phyloP scores from a whole-genome alignment of 2,888 invertebrate species.

The Lathronympha strigana region DNA sequence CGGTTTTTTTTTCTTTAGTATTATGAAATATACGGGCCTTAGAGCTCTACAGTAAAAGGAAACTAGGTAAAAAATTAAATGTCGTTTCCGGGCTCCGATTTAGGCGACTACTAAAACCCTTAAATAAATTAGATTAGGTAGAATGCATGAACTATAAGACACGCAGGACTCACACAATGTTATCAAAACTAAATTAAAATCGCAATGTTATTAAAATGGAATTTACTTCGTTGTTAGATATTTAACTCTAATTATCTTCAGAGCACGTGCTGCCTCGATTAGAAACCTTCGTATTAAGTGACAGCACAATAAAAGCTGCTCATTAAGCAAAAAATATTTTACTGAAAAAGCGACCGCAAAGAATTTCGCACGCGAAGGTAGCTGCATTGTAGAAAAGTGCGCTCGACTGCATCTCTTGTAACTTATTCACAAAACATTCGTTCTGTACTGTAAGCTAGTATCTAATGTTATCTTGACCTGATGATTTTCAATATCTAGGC shows the following conservation, averaged over 20 bases:
- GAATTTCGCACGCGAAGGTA: constrained; percentile 48
- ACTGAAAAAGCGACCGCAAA: constrained; percentile 33
- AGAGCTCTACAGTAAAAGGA: no score
- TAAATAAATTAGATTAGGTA: no score
- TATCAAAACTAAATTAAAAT: no score
- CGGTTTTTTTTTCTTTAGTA: no score
- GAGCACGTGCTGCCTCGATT: constrained; percentile 19
- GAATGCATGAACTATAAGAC: no score
- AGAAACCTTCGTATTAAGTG: constrained; percentile 32
- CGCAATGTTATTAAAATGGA: no score
- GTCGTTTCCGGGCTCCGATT: no score
- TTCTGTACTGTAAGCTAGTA: background rate
- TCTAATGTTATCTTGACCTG: background rate
- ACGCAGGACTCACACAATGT: no score
- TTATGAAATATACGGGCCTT: no score
- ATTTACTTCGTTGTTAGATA: constrained; percentile 4
- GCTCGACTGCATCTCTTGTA: constrained; percentile 59
- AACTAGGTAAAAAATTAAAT: no score
- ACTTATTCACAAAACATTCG: background rate
- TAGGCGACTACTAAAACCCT: no score
- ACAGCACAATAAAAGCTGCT: constrained; percentile 20
- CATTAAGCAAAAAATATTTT: constrained; percentile 28
- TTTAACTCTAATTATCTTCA: background rate
- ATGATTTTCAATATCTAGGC: no score
- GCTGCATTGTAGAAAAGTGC: constrained; percentile 51